Percentiles rank a stretch among this genome's conserved stretches.
These are phyloP conservation scores for Sebastes diaconus DNA, from an alignment of 2,797 vertebrate genomes.

Conservation along the genomic window DNA sequence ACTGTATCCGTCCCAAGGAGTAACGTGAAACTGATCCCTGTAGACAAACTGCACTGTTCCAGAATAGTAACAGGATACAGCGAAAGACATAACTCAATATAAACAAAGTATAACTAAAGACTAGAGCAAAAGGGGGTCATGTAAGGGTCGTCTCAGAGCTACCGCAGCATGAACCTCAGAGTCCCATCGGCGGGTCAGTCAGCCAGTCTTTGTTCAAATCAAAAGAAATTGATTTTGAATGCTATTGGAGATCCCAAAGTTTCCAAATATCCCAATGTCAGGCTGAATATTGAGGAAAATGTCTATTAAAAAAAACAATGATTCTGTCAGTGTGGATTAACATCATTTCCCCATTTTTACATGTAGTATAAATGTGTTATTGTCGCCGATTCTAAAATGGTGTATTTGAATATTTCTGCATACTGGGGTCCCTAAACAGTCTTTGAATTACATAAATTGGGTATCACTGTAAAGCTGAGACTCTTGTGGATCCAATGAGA, in stretches of 20 bases:
- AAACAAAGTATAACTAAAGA: slow-evolving; percentile 34
- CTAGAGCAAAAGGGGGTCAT: slow-evolving; percentile 1
- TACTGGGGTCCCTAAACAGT: no score
- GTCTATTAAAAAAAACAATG: background rate
- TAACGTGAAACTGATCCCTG: slow-evolving; percentile 16
- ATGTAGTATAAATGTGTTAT: no score
- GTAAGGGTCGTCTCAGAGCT: slow-evolving; percentile 12
- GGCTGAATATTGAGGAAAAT: background rate
- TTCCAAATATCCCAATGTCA: background rate
- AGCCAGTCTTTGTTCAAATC: background rate
- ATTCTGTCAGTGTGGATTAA: background rate
- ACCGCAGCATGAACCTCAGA: background rate
- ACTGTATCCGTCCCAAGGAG: background rate
- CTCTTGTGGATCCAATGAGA: no score
- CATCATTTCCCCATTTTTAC: background rate
- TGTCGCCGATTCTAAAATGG: no score
- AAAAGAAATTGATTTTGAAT: background rate
- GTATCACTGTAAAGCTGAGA: no score
- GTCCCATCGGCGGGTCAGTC: background rate
- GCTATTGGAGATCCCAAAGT: background rate
- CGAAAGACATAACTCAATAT: slow-evolving; percentile 21
- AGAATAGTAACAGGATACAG: slow-evolving; percentile 56
- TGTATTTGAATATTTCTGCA: no score
- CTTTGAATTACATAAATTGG: no score
- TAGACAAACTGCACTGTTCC: slow-evolving; percentile 31